Base-by-base conservation (phyloP, 2,113 vertebrate species). In the Copsychus sechellarum region DNA sequence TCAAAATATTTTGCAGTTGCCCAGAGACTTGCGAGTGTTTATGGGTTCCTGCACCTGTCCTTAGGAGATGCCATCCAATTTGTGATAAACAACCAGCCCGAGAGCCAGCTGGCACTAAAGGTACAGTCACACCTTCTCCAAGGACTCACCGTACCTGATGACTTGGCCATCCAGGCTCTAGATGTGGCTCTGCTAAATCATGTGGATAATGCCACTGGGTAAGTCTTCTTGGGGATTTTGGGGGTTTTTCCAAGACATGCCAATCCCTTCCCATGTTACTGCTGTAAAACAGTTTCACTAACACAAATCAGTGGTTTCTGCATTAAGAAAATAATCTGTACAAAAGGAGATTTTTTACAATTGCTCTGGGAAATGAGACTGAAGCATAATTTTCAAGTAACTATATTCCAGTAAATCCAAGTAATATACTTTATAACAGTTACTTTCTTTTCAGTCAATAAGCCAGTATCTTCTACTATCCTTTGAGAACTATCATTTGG, bases 91-190 rank as follows among this genome's bases (percentile, higher is more conserved):
- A 85, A 83, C 17, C 98, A 98, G 78, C 97, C 96, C 28, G 95
- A 98, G 38, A 98, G 97, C 0, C 94, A 99, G 61, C 33, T 99
- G 94, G 98, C 98, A 6, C 88, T 95, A 18, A 94, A 94, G 82
- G 60, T 99, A 61, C 98, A 98, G 54, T 83, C 77, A 71, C 96
- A 98, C 95, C 98, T 99, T 82, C 93, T 97, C 24, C 97, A 97
- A 91, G 99, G 99, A 61, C 90, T 96, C 70, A 91, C 96, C 1
- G 98, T 98, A 12, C 99, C 99, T 25, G 99, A 99, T 66, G 98
- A 99, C 81, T 97, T 99, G 96, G 98, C 98, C 38, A 42, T 98
- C 88, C 98, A 98, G 90, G 99, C 99, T 95, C 97, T 99, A 65
- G 98, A 99, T 76, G 96, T 98, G 88, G 97, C 96, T 26, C 95